Evolutionary conservation across 1,140 invertebrate genomes (phyloP).

Genomic region (Drosophila lini): DNA sequence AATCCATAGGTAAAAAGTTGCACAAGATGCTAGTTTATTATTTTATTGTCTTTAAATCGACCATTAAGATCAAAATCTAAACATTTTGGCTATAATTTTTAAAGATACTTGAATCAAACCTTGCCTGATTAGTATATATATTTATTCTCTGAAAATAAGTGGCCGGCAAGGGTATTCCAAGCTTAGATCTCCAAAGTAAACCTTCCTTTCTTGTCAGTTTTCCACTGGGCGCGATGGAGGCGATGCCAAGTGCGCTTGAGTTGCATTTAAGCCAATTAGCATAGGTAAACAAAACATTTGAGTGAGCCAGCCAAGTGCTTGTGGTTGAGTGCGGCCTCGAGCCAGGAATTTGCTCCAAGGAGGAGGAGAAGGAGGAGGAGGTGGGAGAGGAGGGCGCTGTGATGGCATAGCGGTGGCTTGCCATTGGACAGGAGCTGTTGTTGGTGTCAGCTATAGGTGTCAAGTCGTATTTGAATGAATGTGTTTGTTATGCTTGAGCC

Average conservation of each 20-base stretch:
- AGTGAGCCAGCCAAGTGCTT: slow-evolving; percentile 78
- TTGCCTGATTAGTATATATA: not conserved
- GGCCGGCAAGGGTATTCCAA: slow-evolving; percentile 1
- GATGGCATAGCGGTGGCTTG: slow-evolving; percentile 6
- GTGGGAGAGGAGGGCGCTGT: not conserved
- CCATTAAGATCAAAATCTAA: not conserved
- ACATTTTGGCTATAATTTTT: too few relatives aligned
- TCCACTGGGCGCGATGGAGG: slow-evolving; percentile 57
- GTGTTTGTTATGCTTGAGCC: slow-evolving; percentile 62
- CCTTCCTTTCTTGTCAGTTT: slow-evolving; percentile 37
- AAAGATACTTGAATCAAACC: not conserved
- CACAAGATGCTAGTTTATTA: too few relatives aligned
- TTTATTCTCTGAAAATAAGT: not conserved
- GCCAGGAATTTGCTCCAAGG: slow-evolving; percentile 28
- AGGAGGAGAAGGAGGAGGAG: not conserved
- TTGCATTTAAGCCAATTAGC: slow-evolving; percentile 83
- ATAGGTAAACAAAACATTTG: slow-evolving; percentile 83
- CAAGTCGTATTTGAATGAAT: slow-evolving; percentile 69
- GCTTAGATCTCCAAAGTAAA: not conserved
- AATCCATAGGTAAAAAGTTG: too few relatives aligned
- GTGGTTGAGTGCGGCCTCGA: slow-evolving; percentile 66
- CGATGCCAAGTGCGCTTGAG: slow-evolving; percentile 77
- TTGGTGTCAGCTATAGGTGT: slow-evolving; percentile 63
- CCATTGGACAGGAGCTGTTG: slow-evolving; percentile 32
- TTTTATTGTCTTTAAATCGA: too few relatives aligned